Percentiles rank a stretch among this genome's conserved stretches.
These are phyloP conservation scores for Acrobasis consociella DNA, from an alignment of 2,888 invertebrate genomes.

Conservation along the genomic window DNA sequence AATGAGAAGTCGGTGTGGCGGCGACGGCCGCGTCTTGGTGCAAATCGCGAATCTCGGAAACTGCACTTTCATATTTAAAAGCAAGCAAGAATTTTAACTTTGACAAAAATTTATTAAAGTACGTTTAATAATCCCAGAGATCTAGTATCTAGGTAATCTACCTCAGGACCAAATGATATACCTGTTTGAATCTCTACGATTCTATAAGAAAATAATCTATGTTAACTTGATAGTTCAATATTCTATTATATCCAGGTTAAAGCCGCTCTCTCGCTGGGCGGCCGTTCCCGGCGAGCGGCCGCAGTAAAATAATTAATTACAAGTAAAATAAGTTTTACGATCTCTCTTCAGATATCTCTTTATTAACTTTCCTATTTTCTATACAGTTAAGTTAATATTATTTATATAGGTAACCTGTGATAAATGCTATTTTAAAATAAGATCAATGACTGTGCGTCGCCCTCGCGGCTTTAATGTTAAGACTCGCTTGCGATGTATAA, in stretches of 20 bases:
- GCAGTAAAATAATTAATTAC: neutral
- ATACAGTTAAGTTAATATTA: constrained; percentile 18
- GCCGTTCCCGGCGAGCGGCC: neutral
- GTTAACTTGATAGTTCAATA: constrained; percentile 29
- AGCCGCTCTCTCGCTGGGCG: neutral
- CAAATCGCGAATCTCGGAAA: constrained; percentile 15
- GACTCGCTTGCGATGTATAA: neutral
- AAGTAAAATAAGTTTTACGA: neutral
- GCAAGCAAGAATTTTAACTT: neutral
- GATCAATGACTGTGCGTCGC: constrained; percentile 1
- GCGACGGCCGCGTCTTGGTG: constrained; percentile 9
- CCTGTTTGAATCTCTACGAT: constrained; percentile 32
- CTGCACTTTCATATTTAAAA: neutral
- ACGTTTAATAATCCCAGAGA: constrained; percentile 25
- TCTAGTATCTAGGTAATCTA: constrained; percentile 56
- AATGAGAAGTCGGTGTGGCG: constrained; percentile 27
- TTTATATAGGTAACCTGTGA: constrained; percentile 22
- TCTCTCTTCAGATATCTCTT: constrained; percentile 11
- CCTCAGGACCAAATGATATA: constrained; percentile 70
- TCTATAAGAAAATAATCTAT: constrained; percentile 27
- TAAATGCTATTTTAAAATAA: constrained; percentile 15
- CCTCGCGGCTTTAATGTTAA: neutral
- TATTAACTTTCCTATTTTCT: constrained; percentile 7
- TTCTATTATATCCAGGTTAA: constrained; percentile 12
- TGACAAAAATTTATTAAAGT: neutral